Conservation (phyloP, 2,113 vertebrate genomes). For the Eleginops maclovinus region DNA sequence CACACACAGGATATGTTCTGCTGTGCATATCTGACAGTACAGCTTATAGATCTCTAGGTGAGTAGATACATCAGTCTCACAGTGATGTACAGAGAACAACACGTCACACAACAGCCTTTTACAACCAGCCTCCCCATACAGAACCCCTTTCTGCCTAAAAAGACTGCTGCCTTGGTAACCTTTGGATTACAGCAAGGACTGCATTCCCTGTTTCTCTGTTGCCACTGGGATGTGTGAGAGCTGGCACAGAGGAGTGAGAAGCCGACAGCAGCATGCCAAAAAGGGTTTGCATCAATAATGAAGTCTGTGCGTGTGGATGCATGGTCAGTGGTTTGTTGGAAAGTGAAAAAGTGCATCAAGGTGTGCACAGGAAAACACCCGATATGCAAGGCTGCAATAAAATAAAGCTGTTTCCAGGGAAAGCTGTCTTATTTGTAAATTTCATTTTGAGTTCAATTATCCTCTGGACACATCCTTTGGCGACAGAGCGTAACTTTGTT, state of each 20-base stretch:
- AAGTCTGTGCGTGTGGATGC: constrained; percentile 27
- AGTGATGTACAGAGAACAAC: background rate
- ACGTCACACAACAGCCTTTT: background rate
- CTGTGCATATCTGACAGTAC: constrained; percentile 6
- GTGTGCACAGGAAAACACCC: constrained; percentile 12
- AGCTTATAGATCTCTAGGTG: background rate
- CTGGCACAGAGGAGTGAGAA: constrained; percentile 58
- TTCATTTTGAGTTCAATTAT: background rate
- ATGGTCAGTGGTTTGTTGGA: constrained; percentile 46
- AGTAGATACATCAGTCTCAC: background rate
- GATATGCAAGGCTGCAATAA: constrained; percentile 12
- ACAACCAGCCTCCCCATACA: constrained; percentile 6
- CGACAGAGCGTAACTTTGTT: background rate
- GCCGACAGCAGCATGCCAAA: constrained; percentile 40
- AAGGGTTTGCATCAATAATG: constrained; percentile 60
- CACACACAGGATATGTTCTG: constrained; percentile 26
- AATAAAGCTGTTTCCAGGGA: background rate
- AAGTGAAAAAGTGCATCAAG: constrained; percentile 37
- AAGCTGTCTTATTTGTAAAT: background rate
- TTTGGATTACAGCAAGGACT: constrained; percentile 35
- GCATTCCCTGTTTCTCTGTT: constrained; percentile 39
- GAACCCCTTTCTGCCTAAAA: constrained; percentile 31
- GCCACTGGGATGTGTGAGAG: constrained; percentile 56
- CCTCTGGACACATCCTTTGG: too few species aligned
- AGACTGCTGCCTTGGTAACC: constrained; percentile 55